Conservation (phyloP, 2,888 invertebrate genomes). For the Hemaris fuciformis region DNA sequence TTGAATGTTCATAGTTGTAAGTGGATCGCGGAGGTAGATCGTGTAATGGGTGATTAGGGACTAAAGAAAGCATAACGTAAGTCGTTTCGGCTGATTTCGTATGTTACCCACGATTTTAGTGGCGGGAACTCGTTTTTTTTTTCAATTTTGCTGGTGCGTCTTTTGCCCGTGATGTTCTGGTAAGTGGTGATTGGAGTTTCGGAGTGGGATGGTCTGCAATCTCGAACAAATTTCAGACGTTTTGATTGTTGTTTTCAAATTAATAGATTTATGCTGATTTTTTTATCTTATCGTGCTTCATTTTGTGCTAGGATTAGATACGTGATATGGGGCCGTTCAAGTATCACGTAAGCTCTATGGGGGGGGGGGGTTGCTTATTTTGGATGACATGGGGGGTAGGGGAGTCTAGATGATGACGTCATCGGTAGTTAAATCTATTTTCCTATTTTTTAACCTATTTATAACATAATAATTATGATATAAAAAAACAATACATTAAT, state of each 20-base stretch:
- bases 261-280: too few species aligned
- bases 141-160: background rate
- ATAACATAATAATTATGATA: too few species aligned
- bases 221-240: background rate
- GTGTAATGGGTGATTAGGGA: constrained; percentile 8
- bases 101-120: constrained; percentile 8
- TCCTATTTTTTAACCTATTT: too few species aligned
- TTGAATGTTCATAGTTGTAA: constrained; percentile 4
- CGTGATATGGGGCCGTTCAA: too few species aligned
- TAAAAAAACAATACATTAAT: too few species aligned
- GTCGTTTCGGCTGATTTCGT: constrained; percentile 8
- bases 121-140: background rate
- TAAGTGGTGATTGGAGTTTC: background rate
- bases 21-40: constrained; percentile 7
- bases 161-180: background rate
- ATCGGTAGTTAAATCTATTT: too few species aligned
- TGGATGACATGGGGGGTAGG: too few species aligned
- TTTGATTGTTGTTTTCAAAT: background rate
- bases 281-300: too few species aligned
- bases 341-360: too few species aligned
- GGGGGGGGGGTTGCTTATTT: too few species aligned
- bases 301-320: too few species aligned
- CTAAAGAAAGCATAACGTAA: background rate
- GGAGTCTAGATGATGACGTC: too few species aligned
- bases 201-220: background rate